Conservation (phyloP, 1,140 invertebrate species). For the Halictus rubicundus region DNA sequence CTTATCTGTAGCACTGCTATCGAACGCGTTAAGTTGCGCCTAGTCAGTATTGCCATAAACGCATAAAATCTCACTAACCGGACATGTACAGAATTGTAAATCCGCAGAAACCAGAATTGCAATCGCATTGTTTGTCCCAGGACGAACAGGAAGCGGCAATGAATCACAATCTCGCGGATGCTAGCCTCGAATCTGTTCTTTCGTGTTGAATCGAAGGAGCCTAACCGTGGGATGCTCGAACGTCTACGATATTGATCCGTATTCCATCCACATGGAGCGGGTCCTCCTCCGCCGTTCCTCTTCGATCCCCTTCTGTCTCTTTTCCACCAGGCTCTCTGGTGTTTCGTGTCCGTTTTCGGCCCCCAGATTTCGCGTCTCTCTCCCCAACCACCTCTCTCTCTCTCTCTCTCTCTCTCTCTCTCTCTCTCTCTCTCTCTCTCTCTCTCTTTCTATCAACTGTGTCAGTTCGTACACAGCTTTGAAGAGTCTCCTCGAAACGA, state of each 20-base stretch:
- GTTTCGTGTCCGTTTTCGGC: constrained; percentile 1
- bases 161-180: no score
- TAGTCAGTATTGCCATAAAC: no score
- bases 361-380: background rate
- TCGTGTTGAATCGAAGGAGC: constrained; percentile 23
- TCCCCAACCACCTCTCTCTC: no score
- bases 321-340: background rate
- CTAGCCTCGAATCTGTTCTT: background rate
- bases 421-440: background rate
- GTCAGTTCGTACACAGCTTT: no score
- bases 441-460: background rate
- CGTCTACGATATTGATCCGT: constrained; percentile 55
- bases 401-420: background rate
- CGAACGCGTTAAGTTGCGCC: no score
- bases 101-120: no score
- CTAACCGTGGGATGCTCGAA: constrained; percentile 43
- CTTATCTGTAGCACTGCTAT: no score
- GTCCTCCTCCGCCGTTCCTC: constrained; percentile 20
- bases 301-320: background rate
- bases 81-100: no score
- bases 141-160: background rate
- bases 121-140: no score
- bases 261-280: constrained; percentile 44
- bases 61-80: no score
- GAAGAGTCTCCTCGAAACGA: background rate